Evolutionary conservation across 2,113 vertebrate species (phyloP), one percentile per base, ranked within the genome.

Genomic region (Macrotis lagotis): DNA sequence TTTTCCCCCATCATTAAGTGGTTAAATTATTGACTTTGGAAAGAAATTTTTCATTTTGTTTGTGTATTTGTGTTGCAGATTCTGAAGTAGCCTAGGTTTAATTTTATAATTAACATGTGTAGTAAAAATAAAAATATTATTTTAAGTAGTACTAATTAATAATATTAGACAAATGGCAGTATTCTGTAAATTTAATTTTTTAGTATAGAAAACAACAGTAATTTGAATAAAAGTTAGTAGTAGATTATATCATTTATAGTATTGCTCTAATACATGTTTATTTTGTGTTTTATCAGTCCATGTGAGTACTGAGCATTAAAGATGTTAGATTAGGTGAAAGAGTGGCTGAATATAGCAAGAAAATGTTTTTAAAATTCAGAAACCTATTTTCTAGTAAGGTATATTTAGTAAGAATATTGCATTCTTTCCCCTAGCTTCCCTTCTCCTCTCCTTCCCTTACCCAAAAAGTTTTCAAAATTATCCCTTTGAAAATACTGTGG

Each of bases 131-230:
- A 66, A 59, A 11, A 31, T 53, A 53, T 59, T 59, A 66, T 66
- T 53, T 90, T 49, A 47, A 49, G 55, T 5, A 92, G 91, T 53
- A 47, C 6, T 88, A 92, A 50, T 89, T 88, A 90, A 92, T 96
- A 93, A 52, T 31, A 19, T 12, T 52, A 31, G 49, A 8, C 88
- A 59, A 89, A 19, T 22, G 48, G 92, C 14, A 44, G 0, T 49
- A 51, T 94, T 66, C 59, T 94, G 92, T 93, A 31, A 90, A 14
- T 66, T 91, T 95, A 22, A 74, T 89, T 94, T 93, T 92, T 93
- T 19, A 89, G 93, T 93, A 91, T 44, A 47, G 16, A 90, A 94
- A 92, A 66, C 3, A 91, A 51, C 37, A 83, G 6, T 10, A 53
- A 26, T 95, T 94, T 88, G 91, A 88, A 55, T 92, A 89, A 51